Conservation (phyloP, 2,113 vertebrate genomes). For the Gobiocypris rarus region DNA sequence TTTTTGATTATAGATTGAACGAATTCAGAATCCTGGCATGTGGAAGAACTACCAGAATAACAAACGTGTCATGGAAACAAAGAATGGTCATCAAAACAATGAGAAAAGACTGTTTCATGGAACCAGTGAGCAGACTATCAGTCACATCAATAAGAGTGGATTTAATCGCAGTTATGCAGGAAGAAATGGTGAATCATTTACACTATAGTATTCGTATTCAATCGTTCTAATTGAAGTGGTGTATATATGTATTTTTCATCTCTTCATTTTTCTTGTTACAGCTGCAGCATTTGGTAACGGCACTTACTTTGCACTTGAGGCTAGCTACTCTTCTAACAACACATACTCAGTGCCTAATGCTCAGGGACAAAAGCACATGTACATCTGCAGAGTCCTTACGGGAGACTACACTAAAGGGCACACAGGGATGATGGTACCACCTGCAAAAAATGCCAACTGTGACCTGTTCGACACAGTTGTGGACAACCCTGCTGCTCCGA, state of each 20-base stretch:
- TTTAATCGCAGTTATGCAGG: constrained; percentile 78
- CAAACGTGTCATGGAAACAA: constrained; percentile 67
- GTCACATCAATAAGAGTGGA: constrained; percentile 66
- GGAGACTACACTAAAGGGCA: constrained; percentile 71
- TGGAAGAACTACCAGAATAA: constrained; percentile 72
- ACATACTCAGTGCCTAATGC: constrained; percentile 71
- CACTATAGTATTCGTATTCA: background rate
- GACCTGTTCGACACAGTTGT: constrained; percentile 80
- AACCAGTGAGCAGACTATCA: constrained; percentile 58
- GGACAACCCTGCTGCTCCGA: constrained; percentile 58
- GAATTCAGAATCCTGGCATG: constrained; percentile 72
- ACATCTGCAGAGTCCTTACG: constrained; percentile 80
- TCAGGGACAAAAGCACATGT: constrained; percentile 75
- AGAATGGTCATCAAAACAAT: constrained; percentile 70
- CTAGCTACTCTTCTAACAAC: constrained; percentile 72
- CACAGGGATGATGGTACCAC: constrained; percentile 70
- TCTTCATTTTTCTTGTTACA: constrained; percentile 63
- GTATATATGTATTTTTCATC: background rate
- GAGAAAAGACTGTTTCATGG: constrained; percentile 76
- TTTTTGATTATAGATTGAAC: constrained; percentile 67
- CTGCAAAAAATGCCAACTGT: constrained; percentile 61
- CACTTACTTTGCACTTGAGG: constrained; percentile 82
- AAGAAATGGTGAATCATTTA: constrained; percentile 70
- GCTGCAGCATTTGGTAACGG: constrained; percentile 76
- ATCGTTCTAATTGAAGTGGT: background rate